These are phyloP conservation scores for Pocillopora verrucosa DNA, from an alignment of 64 coral and sea anemone species.

Conservation along the genomic window DNA sequence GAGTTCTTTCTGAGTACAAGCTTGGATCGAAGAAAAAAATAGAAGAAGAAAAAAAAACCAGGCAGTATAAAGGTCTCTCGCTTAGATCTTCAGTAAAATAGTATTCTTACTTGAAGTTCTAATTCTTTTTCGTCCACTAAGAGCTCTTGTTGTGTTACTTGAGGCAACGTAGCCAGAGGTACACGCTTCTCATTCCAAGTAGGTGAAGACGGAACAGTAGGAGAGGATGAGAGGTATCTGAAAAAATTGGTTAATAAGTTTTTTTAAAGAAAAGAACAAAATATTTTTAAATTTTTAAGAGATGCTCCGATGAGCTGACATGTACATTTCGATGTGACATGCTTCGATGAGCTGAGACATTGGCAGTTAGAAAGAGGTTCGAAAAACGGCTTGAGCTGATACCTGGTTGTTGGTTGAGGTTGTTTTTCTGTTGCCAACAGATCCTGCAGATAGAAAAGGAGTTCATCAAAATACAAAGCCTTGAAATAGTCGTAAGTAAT, in stretches of 20 bases:
- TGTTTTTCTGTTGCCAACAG: constrained; percentile 23
- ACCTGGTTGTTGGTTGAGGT: constrained; percentile 1
- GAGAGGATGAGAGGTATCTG: neutral
- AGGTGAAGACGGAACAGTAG: neutral
- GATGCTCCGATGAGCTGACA: no score
- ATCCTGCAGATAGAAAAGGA: neutral
- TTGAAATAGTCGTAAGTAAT: neutral
- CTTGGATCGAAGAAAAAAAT: no score
- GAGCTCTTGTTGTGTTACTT: neutral
- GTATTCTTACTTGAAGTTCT: constrained; percentile 33
- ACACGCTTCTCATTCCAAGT: neutral
- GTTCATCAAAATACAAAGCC: neutral
- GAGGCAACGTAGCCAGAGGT: neutral
- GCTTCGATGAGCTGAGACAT: no score
- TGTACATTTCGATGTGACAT: no score
- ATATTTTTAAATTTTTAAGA: no score
- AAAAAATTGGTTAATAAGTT: neutral
- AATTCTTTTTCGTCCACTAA: constrained; percentile 52
- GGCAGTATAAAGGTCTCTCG: no score
- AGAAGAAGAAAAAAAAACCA: no score
- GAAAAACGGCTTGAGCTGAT: no score
- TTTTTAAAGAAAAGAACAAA: no score
- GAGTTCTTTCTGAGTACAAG: no score
- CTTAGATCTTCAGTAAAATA: no score
- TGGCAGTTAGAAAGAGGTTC: no score